Percentiles rank a stretch among this genome's conserved stretches.
phyloP scores from a whole-genome alignment of 1,140 invertebrate species.

The Psilanteris sp. region DNA sequence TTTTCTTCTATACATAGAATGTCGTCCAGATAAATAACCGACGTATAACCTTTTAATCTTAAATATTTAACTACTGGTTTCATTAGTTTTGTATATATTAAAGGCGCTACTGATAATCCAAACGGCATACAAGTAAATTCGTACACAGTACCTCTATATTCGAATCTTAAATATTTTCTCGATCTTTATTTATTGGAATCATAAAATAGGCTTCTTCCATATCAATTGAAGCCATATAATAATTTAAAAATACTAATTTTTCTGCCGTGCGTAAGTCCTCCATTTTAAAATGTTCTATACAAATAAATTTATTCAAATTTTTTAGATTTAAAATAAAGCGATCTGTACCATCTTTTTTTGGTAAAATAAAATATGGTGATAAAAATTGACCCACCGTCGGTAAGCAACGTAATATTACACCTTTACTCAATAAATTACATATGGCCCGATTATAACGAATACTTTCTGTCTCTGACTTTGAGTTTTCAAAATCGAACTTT shows the following conservation, averaged over 20 bases:
- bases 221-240: conserved; percentile 5
- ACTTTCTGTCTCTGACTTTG: background rate
- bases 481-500: conserved; percentile 19
- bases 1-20: too few relatives aligned
- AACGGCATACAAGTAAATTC: conserved; percentile 2
- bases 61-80: too few relatives aligned
- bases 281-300: conserved; percentile 25
- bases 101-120: conserved; percentile 1
- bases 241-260: conserved; percentile 2
- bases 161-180: conserved; percentile 1
- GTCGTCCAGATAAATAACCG: too few relatives aligned
- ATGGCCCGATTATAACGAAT: conserved; percentile 1
- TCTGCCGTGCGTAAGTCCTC: conserved; percentile 1
- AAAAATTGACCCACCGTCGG: background rate
- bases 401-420: background rate
- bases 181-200: background rate
- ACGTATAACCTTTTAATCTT: too few relatives aligned
- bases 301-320: conserved; percentile 1
- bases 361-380: conserved; percentile 3
- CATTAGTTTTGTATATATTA: too few relatives aligned
- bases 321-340: conserved; percentile 14
- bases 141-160: background rate
- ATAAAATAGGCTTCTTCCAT: conserved; percentile 12
- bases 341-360: background rate
- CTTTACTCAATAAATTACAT: background rate